Percentiles rank a stretch among this genome's conserved stretches.
Evolutionary conservation across 2,113 vertebrate genomes (phyloP).

Genomic region (Coptodon bakossiorum): DNA sequence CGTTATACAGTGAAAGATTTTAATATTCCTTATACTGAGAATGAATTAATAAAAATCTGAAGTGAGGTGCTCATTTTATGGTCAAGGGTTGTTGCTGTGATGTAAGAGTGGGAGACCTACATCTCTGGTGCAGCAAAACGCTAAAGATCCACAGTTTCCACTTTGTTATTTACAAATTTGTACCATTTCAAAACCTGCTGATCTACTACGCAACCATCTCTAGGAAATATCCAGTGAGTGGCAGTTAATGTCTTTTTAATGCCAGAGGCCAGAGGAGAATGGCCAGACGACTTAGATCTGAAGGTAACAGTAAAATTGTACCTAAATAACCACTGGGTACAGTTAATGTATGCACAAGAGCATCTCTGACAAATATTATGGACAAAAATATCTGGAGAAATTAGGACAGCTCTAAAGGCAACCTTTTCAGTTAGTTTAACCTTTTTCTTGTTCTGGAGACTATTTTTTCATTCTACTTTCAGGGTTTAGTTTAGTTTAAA

Average conservation of each 20-base stretch:
- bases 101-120: background rate
- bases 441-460: background rate
- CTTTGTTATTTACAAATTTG: background rate
- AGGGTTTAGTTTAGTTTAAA: background rate
- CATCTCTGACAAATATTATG: background rate
- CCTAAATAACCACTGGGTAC: background rate
- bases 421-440: background rate
- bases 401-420: background rate
- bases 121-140: background rate
- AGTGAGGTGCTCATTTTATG: background rate
- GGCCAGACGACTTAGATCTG: background rate
- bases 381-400: background rate
- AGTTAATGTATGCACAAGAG: background rate
- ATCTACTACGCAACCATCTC: background rate
- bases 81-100: background rate
- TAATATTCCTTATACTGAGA: background rate
- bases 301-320: background rate
- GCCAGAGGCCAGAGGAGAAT: background rate
- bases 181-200: background rate
- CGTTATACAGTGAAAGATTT: background rate
- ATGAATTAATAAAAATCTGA: background rate
- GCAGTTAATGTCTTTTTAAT: background rate
- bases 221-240: background rate
- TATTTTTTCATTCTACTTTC: background rate
- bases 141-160: background rate